These are phyloP conservation scores for Globodera rostochiensis DNA, from an alignment of 1,140 invertebrate species.

Conservation along the genomic window DNA sequence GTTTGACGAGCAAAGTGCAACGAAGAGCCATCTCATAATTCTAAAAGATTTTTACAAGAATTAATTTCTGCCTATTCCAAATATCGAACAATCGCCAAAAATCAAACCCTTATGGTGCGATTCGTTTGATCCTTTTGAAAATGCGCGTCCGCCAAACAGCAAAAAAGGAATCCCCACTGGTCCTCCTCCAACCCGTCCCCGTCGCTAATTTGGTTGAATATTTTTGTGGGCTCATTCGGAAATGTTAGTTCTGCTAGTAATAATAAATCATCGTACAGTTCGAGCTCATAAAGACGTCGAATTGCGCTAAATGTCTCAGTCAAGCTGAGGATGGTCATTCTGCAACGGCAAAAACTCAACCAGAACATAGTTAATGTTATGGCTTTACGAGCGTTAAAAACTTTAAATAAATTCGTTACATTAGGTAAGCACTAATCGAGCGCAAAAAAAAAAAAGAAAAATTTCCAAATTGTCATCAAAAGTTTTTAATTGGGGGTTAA, in stretches of 20 bases:
- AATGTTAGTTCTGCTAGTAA: conserved; percentile 18
- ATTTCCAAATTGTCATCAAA: too few species aligned
- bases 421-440: too few species aligned
- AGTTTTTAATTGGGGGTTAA: too few species aligned
- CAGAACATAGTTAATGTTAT: background rate
- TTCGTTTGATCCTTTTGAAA: conserved; percentile 1
- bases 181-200: conserved; percentile 23
- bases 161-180: conserved; percentile 18
- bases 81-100: background rate
- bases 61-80: background rate
- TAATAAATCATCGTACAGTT: conserved; percentile 20
- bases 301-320: conserved; percentile 15
- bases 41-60: background rate
- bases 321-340: conserved; percentile 10
- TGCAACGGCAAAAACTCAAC: background rate
- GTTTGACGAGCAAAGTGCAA: conserved; percentile 8
- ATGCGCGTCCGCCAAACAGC: conserved; percentile 16
- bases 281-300: conserved; percentile 9
- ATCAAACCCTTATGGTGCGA: conserved; percentile 10
- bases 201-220: conserved; percentile 7
- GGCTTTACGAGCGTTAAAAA: too few species aligned
- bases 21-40: conserved; percentile 22
- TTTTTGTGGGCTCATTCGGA: conserved; percentile 18
- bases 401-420: too few species aligned
- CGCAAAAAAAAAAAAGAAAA: background rate